Base-by-base conservation (phyloP, 1,140 invertebrate genomes). In the Drosophila nasuta region DNA sequence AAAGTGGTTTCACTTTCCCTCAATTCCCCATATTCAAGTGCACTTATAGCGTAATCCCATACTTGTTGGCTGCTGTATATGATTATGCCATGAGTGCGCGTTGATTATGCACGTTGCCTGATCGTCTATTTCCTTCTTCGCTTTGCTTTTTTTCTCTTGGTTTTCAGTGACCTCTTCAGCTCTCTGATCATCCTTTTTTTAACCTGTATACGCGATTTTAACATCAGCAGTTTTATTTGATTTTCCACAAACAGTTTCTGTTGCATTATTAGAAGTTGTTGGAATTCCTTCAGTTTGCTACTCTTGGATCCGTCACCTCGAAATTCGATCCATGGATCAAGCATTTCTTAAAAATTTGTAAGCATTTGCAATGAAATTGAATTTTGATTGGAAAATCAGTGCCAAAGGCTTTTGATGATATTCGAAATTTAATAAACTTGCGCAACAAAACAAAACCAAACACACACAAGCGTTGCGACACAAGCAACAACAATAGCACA, bases 371-470 rank as follows among this genome's bases (percentile, higher is more conserved):
- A 38, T 8, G 3, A 52, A 80, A 77, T 65, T 58, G 57, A 63
- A 77, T 72, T 69, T 72, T 89, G 83, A 87, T 77, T 75, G 59
- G 41, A 77, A 79, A 89, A 72, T 77, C 85, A 89, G 68, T 65
- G 62, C 43, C 17, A 17, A 7, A 15, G 17, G 38, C 30, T 8
- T 8, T 2, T 65, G 46, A 57, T 48, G 43, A 51, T 57, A 69
- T 69, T 69, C 25, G 13, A 65, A 78, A 85, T 69, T 71, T 66
- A 86, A 82, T 79, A 76, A 79, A 85, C 63, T 86, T 59, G 11
- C 48, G 13, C 52, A 57, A 58, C 57, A 15, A 68, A 51, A 11
- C 38, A 25, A 25, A 25, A 25, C 20, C 20, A 25, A 25, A 25
- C 3, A 25, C 20, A 25, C 3, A 10, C 60, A 73, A 76, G 64